Evolutionary conservation across 2,797 vertebrate genomes (phyloP).

Genomic region (Pelochelys cantorii): DNA sequence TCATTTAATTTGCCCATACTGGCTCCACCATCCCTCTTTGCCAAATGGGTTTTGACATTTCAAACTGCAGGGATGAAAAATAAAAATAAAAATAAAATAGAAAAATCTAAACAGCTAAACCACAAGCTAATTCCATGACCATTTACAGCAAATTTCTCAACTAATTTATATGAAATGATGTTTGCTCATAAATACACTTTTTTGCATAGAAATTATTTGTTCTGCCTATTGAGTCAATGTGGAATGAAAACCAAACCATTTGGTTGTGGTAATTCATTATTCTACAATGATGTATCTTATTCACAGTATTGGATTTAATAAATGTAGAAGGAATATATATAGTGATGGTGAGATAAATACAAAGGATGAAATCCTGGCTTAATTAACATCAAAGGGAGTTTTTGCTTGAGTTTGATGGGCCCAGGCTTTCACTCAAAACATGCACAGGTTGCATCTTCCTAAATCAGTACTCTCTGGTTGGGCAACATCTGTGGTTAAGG

Average conservation of each 20-base stretch:
- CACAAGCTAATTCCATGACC: not conserved
- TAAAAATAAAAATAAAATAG: not conserved
- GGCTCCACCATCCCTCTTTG: not conserved
- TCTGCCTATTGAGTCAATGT: not conserved
- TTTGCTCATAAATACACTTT: not conserved
- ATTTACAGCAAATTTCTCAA: not conserved
- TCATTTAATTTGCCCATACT: not conserved
- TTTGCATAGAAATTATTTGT: not conserved
- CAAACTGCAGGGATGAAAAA: not conserved
- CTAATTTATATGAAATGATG: not conserved
- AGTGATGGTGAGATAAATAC: not conserved
- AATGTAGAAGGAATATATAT: not conserved
- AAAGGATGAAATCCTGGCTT: not conserved
- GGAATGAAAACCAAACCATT: not conserved
- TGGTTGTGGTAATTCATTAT: not conserved
- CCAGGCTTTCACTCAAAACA: not conserved
- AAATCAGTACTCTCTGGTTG: no score
- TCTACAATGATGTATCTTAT: not conserved
- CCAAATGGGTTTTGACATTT: not conserved
- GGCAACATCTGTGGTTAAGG: no score
- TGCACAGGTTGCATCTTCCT: no score
- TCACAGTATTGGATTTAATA: not conserved
- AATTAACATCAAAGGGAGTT: not conserved
- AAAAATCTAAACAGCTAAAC: not conserved
- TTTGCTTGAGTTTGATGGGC: not conserved